These are phyloP conservation scores for Clarias pachynema DNA, from an alignment of 2,797 vertebrate genomes.

Conservation along the genomic window DNA sequence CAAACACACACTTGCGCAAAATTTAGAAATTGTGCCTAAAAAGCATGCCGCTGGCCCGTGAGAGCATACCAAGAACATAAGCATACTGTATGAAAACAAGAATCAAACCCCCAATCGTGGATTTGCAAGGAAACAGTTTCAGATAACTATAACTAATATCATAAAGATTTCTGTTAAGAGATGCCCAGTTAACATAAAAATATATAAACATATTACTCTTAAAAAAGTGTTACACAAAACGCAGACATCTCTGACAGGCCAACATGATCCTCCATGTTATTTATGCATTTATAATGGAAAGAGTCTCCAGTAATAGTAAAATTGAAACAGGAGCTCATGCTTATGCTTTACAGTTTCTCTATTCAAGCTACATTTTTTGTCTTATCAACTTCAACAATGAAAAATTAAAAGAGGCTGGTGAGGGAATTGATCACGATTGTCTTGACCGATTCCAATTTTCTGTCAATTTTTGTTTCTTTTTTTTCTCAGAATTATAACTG, in stretches of 20 bases:
- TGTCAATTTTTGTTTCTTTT: no score
- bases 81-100: no score
- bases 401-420: not conserved
- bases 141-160: not conserved
- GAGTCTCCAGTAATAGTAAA: not conserved
- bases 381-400: not conserved
- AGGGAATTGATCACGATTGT: no score
- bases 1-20: no score
- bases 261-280: constrained; percentile 91
- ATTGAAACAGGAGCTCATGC: not conserved
- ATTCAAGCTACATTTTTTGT: not conserved
- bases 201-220: constrained; percentile 89
- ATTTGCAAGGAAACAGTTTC: no score
- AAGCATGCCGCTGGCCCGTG: no score
- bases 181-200: constrained; percentile 80
- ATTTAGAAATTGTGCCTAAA: no score
- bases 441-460: no score
- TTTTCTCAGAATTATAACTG: no score
- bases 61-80: no score
- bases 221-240: constrained; percentile 89
- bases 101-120: no score
- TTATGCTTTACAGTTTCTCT: not conserved
- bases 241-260: constrained; percentile 94
- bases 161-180: not conserved
- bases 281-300: not conserved